phyloP scores from a whole-genome alignment of 2,113 vertebrate species.

The Cyphomyrus plagiostoma region DNA sequence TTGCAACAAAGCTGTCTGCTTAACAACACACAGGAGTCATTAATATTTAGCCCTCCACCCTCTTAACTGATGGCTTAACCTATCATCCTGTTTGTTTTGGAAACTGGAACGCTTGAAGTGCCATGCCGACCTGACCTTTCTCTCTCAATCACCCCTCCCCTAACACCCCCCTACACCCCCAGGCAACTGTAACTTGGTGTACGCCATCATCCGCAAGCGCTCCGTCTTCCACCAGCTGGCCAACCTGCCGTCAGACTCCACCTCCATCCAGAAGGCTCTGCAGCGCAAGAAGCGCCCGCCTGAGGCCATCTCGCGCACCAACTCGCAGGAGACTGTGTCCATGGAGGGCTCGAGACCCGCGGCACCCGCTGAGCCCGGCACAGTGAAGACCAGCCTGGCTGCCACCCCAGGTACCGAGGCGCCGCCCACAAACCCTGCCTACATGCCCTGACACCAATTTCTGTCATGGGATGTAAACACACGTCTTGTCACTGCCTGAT shows the following conservation, averaged over 20 bases:
- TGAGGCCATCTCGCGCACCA: conserved; percentile 80
- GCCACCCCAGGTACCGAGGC: conserved; percentile 79
- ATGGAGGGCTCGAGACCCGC: conserved; percentile 95
- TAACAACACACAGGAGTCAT: not conserved
- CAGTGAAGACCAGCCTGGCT: conserved; percentile 84
- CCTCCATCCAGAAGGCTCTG: conserved; percentile 84
- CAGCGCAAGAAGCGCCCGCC: conserved; percentile 79
- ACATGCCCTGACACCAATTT: not conserved
- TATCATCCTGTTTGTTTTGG: not conserved
- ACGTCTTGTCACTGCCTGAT: not conserved
- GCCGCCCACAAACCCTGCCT: not conserved
- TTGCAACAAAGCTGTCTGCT: not conserved
- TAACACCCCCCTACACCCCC: not conserved
- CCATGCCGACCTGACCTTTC: not conserved
- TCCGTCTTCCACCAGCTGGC: conserved; percentile 93
- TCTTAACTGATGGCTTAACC: not conserved
- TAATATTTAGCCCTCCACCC: not conserved
- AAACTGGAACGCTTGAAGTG: not conserved
- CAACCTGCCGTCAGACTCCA: conserved; percentile 78
- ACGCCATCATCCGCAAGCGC: conserved; percentile 94
- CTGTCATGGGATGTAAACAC: not conserved
- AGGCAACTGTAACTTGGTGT: conserved; percentile 96
- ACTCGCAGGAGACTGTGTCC: conserved; percentile 84
- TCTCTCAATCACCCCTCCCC: not conserved
- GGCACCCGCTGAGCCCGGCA: conserved; percentile 87